Evolutionary conservation across 2,797 vertebrate species (phyloP), one percentile per base, ranked within the genome.

Genomic region (Anguilla pacifica): DNA sequence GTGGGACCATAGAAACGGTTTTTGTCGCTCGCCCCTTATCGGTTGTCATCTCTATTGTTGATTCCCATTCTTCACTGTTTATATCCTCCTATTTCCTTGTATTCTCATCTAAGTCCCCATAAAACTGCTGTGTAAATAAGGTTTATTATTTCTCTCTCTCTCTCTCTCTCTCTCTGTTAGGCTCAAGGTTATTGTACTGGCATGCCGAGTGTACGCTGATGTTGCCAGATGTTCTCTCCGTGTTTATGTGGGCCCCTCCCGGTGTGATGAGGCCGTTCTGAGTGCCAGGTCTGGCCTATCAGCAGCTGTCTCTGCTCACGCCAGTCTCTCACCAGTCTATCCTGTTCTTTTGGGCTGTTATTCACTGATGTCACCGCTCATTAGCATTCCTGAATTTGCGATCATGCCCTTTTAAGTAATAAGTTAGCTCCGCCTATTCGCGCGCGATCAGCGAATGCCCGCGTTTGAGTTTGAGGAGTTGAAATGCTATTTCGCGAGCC

Each of bases 211-310:
- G 51, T 51, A 19, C 59, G 15, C 59, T 61, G 13, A 25, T 17
- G 59, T 61, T 61, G 59, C 59, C 59, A 61, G 59, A 22, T 5
- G 59, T 57, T 86, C 28, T 57, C 7, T 28, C 25, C 77, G 9
- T 57, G 43, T n/a, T 86, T 85, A 49, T 89, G 84, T 51, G 84
- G 3, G 35, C 87, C 13, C 88, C 87, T 90, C 86, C 85, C 85
- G 53, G 87, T 92, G 91, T 90, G 89, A 88, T 72, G 6, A 28
- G 25, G n/a, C 2, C 2, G 25, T 13, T 7, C 10, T 70, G 67
- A 70, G 6, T n/a, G 67, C 6, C 67, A 70, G 67, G 25, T 70
- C 28, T 70, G n/a, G n/a, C 28, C 25, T 28, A 2, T 70, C 25
- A 70, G 67, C 67, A 70, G 67, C 67, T 10, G 67, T 70, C 28